These are phyloP conservation scores for Uromys caudimaculatus DNA, from an alignment of 2,797 vertebrate genomes.

Conservation along the genomic window DNA sequence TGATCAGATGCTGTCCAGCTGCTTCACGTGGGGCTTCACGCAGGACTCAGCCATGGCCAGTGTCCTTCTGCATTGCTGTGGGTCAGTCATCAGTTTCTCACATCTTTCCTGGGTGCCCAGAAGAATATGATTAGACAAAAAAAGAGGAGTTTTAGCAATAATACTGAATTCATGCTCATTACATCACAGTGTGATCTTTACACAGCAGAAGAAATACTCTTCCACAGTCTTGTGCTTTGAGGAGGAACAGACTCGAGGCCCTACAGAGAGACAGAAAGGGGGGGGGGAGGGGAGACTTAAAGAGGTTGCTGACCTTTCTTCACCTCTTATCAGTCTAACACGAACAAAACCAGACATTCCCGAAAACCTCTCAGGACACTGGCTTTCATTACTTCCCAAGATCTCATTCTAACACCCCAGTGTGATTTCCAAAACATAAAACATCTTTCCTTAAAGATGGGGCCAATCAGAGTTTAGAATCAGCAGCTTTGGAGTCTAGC, in stretches of 20 bases:
- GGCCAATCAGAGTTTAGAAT: background rate
- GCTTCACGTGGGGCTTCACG: slow-evolving; percentile 1
- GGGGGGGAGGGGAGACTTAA: background rate
- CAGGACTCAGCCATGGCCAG: slow-evolving; percentile 36
- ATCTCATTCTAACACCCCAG: background rate
- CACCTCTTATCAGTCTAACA: background rate
- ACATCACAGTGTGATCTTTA: background rate
- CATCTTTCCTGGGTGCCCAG: slow-evolving; percentile 46
- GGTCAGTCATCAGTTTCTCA: slow-evolving; percentile 63
- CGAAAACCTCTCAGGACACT: slow-evolving; percentile 17
- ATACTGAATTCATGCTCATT: background rate
- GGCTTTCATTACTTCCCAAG: background rate
- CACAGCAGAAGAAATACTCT: background rate
- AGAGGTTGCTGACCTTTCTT: background rate
- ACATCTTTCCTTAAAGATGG: background rate
- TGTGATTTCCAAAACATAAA: slow-evolving; percentile 15
- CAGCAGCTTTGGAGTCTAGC: background rate
- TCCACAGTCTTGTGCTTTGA: background rate
- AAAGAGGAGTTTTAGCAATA: slow-evolving; percentile 20
- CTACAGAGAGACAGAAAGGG: background rate
- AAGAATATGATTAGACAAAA: slow-evolving; percentile 26
- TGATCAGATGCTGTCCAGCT: slow-evolving; percentile 50
- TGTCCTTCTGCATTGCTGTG: slow-evolving; percentile 39
- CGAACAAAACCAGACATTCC: slow-evolving; percentile 6
- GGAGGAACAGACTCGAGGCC: background rate